These are phyloP conservation scores for Synanthedon myopaeformis DNA, from an alignment of 2,888 invertebrate genomes.

Conservation along the genomic window DNA sequence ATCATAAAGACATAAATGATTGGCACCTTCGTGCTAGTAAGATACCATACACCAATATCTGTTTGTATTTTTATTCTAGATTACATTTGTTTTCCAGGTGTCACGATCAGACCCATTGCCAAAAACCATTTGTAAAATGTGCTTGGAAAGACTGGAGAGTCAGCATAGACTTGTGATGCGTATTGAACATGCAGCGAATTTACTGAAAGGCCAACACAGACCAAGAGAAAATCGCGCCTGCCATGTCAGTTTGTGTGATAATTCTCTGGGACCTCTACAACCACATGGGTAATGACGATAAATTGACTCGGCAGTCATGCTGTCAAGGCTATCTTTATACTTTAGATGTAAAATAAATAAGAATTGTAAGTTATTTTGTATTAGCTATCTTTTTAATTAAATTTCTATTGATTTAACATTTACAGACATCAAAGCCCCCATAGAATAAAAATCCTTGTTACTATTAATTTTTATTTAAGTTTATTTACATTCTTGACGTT, in stretches of 20 bases:
- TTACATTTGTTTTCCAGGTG: slow-evolving; percentile 49
- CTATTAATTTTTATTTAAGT: no score
- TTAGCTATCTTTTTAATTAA: background rate
- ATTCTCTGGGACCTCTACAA: slow-evolving; percentile 21
- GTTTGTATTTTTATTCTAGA: background rate
- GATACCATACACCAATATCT: background rate
- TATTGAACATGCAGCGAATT: slow-evolving; percentile 54
- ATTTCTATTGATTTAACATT: no score
- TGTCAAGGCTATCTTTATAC: background rate
- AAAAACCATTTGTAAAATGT: slow-evolving; percentile 75
- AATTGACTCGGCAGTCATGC: background rate
- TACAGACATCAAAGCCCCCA: no score
- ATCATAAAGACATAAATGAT: background rate
- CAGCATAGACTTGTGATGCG: slow-evolving; percentile 65
- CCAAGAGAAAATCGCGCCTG: slow-evolving; percentile 23
- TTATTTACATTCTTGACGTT: no score
- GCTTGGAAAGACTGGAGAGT: slow-evolving; percentile 70
- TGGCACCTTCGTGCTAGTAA: no score
- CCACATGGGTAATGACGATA: slow-evolving; percentile 4
- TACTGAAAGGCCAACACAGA: slow-evolving; percentile 44
- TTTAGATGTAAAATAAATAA: background rate
- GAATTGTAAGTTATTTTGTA: background rate
- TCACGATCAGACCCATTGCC: slow-evolving; percentile 75
- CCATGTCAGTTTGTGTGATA: slow-evolving; percentile 26
- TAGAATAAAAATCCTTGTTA: no score